Evolutionary conservation across 2,888 invertebrate genomes (phyloP), one percentile per base, ranked within the genome.

Genomic region (Acronicta alni): DNA sequence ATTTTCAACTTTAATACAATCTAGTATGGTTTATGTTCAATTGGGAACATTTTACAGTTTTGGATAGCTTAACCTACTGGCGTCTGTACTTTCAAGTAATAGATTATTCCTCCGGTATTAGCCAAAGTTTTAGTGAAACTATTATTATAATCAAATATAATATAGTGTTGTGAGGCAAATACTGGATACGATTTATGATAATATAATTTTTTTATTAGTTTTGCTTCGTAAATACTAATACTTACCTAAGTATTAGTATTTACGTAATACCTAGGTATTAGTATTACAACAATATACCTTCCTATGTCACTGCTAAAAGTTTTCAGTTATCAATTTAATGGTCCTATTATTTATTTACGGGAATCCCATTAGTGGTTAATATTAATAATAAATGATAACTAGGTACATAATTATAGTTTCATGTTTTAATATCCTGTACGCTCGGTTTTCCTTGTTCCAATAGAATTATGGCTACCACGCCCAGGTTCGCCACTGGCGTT

Each of bases 381-480:
- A 30, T 52, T 61, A 70, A 58, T 54, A 56, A 58, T 70, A 74
- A 32, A 42, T 14, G 30, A 15, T 53, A 57, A 48, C 47, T 48
- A 38, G 23, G 42, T 41, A 26, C 4, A 3, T 30, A 30, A 1
- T 12, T 30, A 30, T 30, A 45, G 46, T 56, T 41, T 48, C n/a
- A 57, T 49, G 20, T 20, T 55, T 44, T 57, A 65, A 57, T 71
- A 62, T 68, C 66, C 73, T 61, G 73, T 67, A 56, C n/a, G 72
- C 61, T 76, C 38, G 76, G 76, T 79, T 76, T 76, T 75, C 76
- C 74, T 64, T 58, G 42, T 61, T 75, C 45, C 45, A 69, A 65
- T 62, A 62, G 46, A 59, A 45, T 65, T 54, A 72, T 52, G 47
- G 45, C 30, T 39, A 51, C 73, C 76, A 51, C 69, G 57, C 81